Conservation (phyloP, 2,113 vertebrate genomes). For the Rattus norvegicus region GRCr8 NC_086021.1:117985001-117985500, state of each 20-base stretch:
- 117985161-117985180: neutral
- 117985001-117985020: neutral
- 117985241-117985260: neutral
- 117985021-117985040: no score
- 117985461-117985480: neutral
- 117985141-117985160: neutral
- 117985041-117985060: neutral
- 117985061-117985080: neutral
- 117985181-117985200: neutral
- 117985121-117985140: neutral
- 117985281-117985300: neutral
- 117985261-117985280: neutral
- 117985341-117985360: no score
- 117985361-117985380: fast-evolving
- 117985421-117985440: neutral
- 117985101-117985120: neutral
- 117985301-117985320: no score
- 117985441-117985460: neutral
- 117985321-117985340: no score
- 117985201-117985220: conserved; percentile 31
- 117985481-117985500: neutral
- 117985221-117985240: neutral
- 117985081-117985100: no score
- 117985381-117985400: no score
- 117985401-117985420: no score